phyloP scores from a whole-genome alignment of 2,797 vertebrate genomes.

The Channallabes apus region DNA sequence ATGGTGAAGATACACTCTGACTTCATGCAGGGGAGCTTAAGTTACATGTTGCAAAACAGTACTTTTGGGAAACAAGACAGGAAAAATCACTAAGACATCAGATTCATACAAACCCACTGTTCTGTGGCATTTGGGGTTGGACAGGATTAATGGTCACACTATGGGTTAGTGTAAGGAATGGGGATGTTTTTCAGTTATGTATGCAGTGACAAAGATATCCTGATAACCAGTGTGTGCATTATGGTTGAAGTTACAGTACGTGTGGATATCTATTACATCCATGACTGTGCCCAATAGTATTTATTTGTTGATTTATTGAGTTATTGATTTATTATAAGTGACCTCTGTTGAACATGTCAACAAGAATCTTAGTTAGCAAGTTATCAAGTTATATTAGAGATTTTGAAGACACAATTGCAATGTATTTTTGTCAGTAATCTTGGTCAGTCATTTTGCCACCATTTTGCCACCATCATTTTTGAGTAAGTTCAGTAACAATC shows the following conservation, averaged over 20 bases:
- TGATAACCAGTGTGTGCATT: background rate
- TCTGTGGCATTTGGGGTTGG: background rate
- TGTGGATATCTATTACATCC: background rate
- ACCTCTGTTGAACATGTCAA: background rate
- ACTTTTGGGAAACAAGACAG: constrained; percentile 8
- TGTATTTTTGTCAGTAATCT: background rate
- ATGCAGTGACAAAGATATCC: background rate
- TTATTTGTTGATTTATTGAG: background rate
- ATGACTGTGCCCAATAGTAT: background rate
- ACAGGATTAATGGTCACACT: background rate
- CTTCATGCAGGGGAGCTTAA: constrained; percentile 15
- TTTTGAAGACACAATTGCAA: background rate
- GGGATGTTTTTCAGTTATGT: background rate
- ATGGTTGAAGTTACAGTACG: too few species aligned
- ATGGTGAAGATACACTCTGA: constrained; percentile 39
- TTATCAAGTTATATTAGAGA: background rate
- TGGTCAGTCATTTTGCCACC: background rate
- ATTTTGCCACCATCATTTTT: background rate
- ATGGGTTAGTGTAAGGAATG: background rate
- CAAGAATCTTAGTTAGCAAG: background rate
- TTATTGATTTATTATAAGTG: background rate
- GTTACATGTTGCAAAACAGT: background rate
- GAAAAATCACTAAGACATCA: background rate
- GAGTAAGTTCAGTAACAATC: too few species aligned
- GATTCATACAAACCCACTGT: constrained; percentile 7